Evolutionary conservation across 2,797 vertebrate species (phyloP).

Genomic region (Parauchenoglanis punctatus): DNA sequence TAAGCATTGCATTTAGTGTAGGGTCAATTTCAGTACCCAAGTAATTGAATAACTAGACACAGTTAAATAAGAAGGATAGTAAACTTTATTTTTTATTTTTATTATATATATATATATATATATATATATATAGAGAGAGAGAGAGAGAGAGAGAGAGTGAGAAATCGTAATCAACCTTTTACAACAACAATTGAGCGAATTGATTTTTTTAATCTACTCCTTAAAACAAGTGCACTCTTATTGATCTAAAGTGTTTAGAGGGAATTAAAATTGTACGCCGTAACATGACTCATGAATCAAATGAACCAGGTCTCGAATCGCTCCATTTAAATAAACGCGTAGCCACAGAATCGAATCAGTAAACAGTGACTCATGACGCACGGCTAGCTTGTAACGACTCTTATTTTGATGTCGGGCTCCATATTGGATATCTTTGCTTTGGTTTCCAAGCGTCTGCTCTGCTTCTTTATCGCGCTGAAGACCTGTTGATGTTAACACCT

Average conservation of each 20-base stretch:
- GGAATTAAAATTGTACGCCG: neutral
- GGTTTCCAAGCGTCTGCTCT: neutral
- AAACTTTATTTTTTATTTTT: too few relatives aligned
- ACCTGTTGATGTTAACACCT: constrained; percentile 6
- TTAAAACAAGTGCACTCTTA: neutral
- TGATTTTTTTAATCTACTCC: neutral
- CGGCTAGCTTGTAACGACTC: neutral
- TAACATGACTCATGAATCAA: neutral
- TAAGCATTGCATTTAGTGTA: too few relatives aligned
- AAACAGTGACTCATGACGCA: neutral
- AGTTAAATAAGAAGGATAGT: too few relatives aligned
- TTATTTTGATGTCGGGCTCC: constrained; percentile 38
- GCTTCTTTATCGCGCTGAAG: neutral
- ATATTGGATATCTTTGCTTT: neutral
- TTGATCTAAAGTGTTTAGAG: neutral
- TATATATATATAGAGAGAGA: too few relatives aligned
- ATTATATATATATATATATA: too few relatives aligned
- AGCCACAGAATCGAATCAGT: constrained; percentile 1
- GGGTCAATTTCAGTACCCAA: too few relatives aligned
- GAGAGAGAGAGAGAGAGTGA: neutral
- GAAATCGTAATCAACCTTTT: too few relatives aligned
- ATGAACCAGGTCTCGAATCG: neutral
- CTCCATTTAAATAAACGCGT: neutral
- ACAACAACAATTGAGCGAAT: too few relatives aligned
- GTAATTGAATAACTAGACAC: too few relatives aligned